Evolutionary conservation across 35 echinoderm and acorn worm genomes (phyloP).

Genomic region (Apostichopus californicus): DNA sequence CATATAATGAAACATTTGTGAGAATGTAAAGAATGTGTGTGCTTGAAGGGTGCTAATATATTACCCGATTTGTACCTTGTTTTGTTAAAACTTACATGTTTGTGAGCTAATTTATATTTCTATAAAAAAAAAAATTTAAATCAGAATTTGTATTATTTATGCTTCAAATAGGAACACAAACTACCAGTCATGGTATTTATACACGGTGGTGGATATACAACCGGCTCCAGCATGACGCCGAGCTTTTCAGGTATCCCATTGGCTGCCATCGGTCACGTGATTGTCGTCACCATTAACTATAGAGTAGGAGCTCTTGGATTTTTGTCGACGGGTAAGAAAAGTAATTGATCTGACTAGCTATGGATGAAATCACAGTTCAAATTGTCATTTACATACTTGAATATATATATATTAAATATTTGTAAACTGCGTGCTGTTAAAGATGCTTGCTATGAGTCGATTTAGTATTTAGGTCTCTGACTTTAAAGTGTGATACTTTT

Average conservation of each 20-base stretch:
- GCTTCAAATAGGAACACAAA: constrained; percentile 36
- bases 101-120: background rate
- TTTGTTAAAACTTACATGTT: no score
- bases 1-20: background rate
- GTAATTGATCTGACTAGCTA: no score
- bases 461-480: no score
- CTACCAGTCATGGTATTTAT: constrained; percentile 72
- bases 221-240: constrained; percentile 45
- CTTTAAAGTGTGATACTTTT: no score
- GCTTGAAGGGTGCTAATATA: background rate
- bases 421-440: no score
- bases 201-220: constrained; percentile 57
- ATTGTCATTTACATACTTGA: no score
- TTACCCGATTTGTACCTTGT: background rate
- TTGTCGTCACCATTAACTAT: constrained; percentile 74
- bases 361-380: no score
- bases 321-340: constrained; percentile 61
- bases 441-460: no score
- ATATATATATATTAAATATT: no score
- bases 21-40: background rate
- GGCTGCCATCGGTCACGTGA: constrained; percentile 66
- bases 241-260: constrained; percentile 53
- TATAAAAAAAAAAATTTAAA: background rate
- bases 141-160: background rate
- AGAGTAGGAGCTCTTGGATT: constrained; percentile 52